These are phyloP conservation scores for Nothocercus julius DNA, from an alignment of 2,113 vertebrate genomes.

Conservation along the genomic window DNA sequence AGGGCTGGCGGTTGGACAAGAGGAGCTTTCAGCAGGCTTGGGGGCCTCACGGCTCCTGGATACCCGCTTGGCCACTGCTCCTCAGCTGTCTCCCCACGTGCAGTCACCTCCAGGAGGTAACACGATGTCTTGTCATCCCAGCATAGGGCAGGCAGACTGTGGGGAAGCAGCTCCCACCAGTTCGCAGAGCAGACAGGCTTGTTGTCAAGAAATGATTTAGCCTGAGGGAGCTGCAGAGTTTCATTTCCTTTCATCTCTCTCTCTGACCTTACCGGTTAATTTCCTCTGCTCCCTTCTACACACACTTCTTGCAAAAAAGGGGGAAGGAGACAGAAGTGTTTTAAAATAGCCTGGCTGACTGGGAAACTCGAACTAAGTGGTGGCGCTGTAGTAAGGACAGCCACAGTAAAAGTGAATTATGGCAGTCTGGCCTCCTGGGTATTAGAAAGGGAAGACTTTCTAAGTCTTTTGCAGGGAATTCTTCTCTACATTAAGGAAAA, in stretches of 20 bases:
- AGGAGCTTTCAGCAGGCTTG: not conserved
- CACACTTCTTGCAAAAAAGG: not conserved
- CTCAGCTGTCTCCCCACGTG: not conserved
- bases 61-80: not conserved
- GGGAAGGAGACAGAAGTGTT: not conserved
- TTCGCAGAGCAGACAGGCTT: not conserved
- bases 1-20: not conserved
- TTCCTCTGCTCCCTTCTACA: not conserved
- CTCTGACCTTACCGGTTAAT: not conserved
- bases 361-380: not conserved
- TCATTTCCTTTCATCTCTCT: not conserved
- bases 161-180: not conserved
- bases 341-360: not conserved
- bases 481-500: not conserved
- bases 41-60: too few species aligned
- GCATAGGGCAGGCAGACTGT: too few species aligned
- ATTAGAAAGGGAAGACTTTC: not conserved
- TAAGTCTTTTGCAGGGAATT: not conserved
- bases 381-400: not conserved
- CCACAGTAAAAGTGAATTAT: not conserved
- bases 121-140: not conserved
- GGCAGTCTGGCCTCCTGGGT: not conserved
- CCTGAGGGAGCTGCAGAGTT: not conserved
- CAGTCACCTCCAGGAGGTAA: not conserved
- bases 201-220: not conserved